Percentiles rank a stretch among this genome's conserved stretches.
Evolutionary conservation across 2,113 vertebrate species (phyloP).

Genomic region (Axis porcinus): DNA sequence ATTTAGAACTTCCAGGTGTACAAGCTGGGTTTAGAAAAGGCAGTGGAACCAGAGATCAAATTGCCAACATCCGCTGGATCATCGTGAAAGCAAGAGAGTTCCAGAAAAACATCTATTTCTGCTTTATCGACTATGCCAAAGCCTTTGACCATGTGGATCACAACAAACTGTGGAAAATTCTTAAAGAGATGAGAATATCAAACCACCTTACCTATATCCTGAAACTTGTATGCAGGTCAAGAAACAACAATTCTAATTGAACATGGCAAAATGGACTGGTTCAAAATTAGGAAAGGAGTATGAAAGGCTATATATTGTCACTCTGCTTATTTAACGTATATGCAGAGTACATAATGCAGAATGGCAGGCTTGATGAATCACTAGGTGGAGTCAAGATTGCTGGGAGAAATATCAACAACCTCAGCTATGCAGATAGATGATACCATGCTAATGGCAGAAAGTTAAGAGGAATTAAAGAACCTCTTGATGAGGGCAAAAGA

Average conservation of each 20-base stretch:
- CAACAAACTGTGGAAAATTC: not conserved
- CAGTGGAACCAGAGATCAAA: not conserved
- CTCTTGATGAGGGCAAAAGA: not conserved
- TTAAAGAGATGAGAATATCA: not conserved
- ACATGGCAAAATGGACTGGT: not conserved
- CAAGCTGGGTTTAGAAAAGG: not conserved
- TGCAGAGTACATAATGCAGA: not conserved
- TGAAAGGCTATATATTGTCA: not conserved
- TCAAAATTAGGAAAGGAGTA: not conserved
- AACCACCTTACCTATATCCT: not conserved
- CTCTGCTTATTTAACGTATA: not conserved
- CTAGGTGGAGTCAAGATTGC: not conserved
- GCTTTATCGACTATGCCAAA: not conserved
- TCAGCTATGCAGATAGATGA: not conserved
- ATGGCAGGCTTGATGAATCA: not conserved
- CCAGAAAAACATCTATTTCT: not conserved
- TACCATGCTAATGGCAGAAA: not conserved
- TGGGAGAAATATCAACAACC: not conserved
- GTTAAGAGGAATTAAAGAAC: not conserved
- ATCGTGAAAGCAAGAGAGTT: not conserved
- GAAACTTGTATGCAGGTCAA: not conserved
- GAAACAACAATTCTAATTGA: rapidly evolving
- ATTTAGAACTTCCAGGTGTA: not conserved
- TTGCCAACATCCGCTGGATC: not conserved
- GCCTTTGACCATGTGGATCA: not conserved